phyloP scores from a whole-genome alignment of 2,113 vertebrate species.

The Cinclus cinclus region DNA sequence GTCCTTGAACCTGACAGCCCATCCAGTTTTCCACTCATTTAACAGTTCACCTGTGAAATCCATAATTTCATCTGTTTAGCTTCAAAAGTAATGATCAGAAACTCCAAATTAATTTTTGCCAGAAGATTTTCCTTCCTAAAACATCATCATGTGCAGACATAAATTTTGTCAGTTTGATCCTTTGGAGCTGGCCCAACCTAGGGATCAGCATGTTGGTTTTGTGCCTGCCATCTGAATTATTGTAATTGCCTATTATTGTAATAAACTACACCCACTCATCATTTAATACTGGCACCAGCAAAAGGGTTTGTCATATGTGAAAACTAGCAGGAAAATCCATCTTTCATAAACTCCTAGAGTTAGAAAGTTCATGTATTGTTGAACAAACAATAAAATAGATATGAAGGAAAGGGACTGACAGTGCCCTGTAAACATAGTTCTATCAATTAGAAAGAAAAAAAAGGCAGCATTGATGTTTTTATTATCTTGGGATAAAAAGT shows the following conservation, averaged over 20 bases:
- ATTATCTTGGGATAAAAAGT: conserved; percentile 49
- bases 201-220: neutral
- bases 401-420: neutral
- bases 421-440: neutral
- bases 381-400: conserved; percentile 19
- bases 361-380: conserved; percentile 56
- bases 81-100: neutral
- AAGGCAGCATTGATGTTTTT: neutral
- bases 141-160: neutral
- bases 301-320: neutral
- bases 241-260: neutral
- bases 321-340: conserved; percentile 25
- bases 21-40: neutral
- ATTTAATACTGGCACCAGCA: neutral
- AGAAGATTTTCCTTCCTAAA: neutral
- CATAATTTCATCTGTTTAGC: neutral
- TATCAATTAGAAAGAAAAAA: neutral
- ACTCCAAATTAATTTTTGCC: neutral
- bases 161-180: neutral
- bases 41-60: neutral
- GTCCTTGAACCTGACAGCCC: neutral
- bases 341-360: conserved; percentile 23
- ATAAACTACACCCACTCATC: neutral
- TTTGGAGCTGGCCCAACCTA: neutral
- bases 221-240: neutral